Evolutionary conservation across 2,113 vertebrate species (phyloP).

Genomic region (Regulus satrapa): DNA sequence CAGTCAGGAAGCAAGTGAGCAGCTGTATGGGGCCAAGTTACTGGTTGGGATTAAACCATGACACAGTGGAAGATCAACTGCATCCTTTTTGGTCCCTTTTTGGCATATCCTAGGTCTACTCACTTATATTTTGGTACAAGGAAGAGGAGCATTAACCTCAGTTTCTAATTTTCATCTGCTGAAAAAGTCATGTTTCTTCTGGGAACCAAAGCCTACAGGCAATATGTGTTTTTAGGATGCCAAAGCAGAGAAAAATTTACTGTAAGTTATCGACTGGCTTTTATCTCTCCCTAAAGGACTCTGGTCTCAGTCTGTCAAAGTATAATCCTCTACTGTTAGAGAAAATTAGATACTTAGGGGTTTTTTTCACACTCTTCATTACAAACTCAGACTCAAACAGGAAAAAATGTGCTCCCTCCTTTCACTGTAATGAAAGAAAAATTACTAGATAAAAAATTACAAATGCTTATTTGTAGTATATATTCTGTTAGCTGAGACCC

Average conservation of each 20-base stretch:
- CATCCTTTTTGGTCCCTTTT: background rate
- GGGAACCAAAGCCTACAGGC: background rate
- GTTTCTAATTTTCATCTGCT: background rate
- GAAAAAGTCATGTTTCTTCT: background rate
- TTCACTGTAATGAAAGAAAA: background rate
- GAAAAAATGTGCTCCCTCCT: background rate
- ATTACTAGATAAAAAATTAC: background rate
- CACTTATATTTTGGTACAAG: background rate
- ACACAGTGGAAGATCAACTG: background rate
- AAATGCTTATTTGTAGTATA: background rate
- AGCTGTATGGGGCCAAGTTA: background rate
- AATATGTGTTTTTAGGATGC: background rate
- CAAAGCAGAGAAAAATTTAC: background rate
- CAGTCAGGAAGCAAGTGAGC: background rate
- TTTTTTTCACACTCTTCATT: background rate
- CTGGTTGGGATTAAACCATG: background rate
- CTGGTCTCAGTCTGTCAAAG: background rate
- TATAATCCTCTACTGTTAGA: background rate
- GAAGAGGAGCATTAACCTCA: background rate
- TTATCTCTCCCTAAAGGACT: background rate
- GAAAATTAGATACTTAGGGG: background rate
- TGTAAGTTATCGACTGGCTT: background rate
- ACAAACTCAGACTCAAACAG: background rate
- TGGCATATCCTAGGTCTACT: background rate
- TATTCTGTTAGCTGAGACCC: background rate